These are phyloP conservation scores for Galbula dea DNA, from an alignment of 2,113 vertebrate species.

Conservation along the genomic window DNA sequence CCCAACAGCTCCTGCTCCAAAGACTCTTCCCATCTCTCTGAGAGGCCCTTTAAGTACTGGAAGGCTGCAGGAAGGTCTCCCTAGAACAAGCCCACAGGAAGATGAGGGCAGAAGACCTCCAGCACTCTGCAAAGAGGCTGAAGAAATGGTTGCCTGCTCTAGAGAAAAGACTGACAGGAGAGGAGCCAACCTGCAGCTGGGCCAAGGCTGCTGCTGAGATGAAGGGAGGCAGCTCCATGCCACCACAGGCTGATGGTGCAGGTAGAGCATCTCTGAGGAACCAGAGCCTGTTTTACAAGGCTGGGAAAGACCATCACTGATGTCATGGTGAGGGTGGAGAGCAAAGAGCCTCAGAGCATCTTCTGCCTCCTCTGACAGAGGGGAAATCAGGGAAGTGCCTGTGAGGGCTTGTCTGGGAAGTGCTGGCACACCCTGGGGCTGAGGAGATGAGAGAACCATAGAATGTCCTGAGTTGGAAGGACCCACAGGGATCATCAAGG, in stretches of 20 bases:
- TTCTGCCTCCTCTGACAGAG: not conserved
- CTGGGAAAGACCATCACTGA: not conserved
- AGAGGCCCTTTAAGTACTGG: too few relatives aligned
- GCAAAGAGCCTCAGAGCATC: not conserved
- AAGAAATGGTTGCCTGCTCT: not conserved
- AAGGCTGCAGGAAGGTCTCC: not conserved
- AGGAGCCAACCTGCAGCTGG: too few relatives aligned
- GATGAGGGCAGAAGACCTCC: not conserved
- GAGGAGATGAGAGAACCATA: too few relatives aligned
- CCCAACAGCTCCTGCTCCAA: too few relatives aligned
- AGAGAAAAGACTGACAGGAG: not conserved
- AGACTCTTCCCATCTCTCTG: too few relatives aligned
- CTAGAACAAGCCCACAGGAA: not conserved
- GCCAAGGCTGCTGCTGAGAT: not conserved
- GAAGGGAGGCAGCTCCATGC: not conserved
- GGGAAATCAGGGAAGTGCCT: not conserved
- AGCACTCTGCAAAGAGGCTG: not conserved
- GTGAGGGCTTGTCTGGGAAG: not conserved
- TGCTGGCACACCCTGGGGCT: fast-evolving
- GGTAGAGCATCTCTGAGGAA: not conserved
- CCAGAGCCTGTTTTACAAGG: not conserved
- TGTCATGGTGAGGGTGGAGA: fast-evolving
- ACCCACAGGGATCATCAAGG: too few relatives aligned
- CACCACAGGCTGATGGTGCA: fast-evolving
- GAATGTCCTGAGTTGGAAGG: too few relatives aligned